Percentiles rank a stretch among this genome's conserved stretches.
phyloP scores from a whole-genome alignment of 2,888 invertebrate genomes.

The Petrolisthes cinctipes region DNA sequence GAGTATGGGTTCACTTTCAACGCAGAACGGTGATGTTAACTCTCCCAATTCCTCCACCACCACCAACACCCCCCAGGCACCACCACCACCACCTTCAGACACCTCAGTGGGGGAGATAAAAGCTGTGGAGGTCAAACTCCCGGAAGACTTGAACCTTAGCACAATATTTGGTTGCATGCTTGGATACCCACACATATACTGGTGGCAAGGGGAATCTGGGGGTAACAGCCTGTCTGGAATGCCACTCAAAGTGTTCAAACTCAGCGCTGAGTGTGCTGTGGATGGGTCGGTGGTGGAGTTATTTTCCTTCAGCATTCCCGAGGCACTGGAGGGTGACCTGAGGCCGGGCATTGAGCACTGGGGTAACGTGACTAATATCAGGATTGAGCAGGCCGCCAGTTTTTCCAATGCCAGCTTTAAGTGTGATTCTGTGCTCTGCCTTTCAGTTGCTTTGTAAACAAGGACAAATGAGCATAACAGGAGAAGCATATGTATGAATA shows the following conservation, averaged over 20 bases:
- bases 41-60: background rate
- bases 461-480: background rate
- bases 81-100: background rate
- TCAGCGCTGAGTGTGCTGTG: conserved; percentile 51
- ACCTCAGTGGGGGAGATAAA: conserved; percentile 22
- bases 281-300: conserved; percentile 45
- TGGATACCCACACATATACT: conserved; percentile 65
- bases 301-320: conserved; percentile 64
- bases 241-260: conserved; percentile 64
- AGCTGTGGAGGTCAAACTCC: conserved; percentile 55
- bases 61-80: background rate
- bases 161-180: conserved; percentile 64
- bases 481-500: background rate
- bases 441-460: conserved; percentile 59
- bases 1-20: background rate
- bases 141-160: conserved; percentile 60
- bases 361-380: conserved; percentile 61
- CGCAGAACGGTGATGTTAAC: conserved; percentile 28
- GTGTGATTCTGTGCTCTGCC: conserved; percentile 63
- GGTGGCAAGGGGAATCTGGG: conserved; percentile 64
- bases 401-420: conserved; percentile 59
- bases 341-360: conserved; percentile 59
- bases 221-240: conserved; percentile 63
- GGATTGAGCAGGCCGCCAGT: conserved; percentile 53
- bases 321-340: conserved; percentile 56